Evolutionary conservation across 1,140 invertebrate genomes (phyloP).

Genomic region (Drosophila ficusphila): DNA sequence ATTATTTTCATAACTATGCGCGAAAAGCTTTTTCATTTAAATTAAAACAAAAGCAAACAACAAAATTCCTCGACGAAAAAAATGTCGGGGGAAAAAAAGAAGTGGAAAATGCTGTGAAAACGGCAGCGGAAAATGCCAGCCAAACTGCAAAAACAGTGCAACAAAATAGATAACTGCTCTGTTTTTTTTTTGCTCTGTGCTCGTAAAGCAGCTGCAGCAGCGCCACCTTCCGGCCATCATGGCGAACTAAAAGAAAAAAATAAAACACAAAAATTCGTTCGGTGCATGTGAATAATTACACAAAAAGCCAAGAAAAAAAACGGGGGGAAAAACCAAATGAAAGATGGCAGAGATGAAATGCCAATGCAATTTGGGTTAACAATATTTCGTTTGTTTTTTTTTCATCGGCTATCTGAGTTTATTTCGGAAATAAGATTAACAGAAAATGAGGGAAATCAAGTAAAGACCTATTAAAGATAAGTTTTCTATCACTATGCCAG

Average conservation of each 20-base stretch:
- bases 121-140: conserved; percentile 64
- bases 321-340: conserved; percentile 33
- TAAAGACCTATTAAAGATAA: neutral
- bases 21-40: conserved; percentile 82
- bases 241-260: conserved; percentile 26
- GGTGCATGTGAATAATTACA: conserved; percentile 73
- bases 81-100: conserved; percentile 11
- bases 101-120: conserved; percentile 69
- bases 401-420: conserved; percentile 12
- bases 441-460: neutral
- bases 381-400: conserved; percentile 19
- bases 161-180: conserved; percentile 62
- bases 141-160: conserved; percentile 44
- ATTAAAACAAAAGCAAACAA: conserved; percentile 53
- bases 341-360: conserved; percentile 44
- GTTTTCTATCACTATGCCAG: neutral
- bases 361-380: conserved; percentile 51
- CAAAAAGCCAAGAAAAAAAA: conserved; percentile 57
- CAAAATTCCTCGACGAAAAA: conserved; percentile 33
- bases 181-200: conserved; percentile 38
- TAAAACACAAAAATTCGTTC: conserved; percentile 44
- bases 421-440: conserved; percentile 12
- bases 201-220: conserved; percentile 79
- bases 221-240: conserved; percentile 68
- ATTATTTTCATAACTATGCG: conserved; percentile 80